These are phyloP conservation scores for Bos javanicus DNA, from an alignment of 2,113 vertebrate species.

Conservation along the genomic window DNA sequence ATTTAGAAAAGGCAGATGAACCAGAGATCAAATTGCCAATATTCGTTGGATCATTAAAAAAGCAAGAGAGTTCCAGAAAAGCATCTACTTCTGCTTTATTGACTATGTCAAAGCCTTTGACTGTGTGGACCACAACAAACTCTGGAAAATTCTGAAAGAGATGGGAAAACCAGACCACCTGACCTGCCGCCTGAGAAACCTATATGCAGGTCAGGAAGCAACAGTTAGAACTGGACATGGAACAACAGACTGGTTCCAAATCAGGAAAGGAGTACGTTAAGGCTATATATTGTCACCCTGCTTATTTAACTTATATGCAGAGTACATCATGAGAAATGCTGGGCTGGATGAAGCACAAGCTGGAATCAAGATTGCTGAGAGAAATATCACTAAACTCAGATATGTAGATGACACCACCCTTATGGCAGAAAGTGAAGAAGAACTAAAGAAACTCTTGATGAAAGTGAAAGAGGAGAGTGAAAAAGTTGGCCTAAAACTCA, in stretches of 20 bases:
- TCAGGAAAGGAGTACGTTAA: accelerated
- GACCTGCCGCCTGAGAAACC: background rate
- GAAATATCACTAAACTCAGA: background rate
- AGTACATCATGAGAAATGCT: background rate
- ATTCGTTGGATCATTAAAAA: background rate
- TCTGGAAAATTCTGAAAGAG: background rate
- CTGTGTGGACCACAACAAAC: background rate
- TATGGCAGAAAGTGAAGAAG: background rate
- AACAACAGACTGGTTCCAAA: background rate
- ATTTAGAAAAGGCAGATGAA: background rate
- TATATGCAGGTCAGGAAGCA: background rate
- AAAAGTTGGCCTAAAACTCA: background rate
- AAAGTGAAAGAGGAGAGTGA: background rate
- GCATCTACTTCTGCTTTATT: background rate
- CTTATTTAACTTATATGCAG: background rate
- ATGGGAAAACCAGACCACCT: background rate
- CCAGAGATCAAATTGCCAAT: background rate
- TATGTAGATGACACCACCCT: background rate
- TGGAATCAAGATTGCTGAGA: background rate
- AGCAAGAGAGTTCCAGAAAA: background rate
- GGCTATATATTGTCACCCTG: background rate
- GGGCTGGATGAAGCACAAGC: background rate
- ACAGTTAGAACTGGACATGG: background rate
- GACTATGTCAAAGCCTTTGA: background rate
- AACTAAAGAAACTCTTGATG: background rate